phyloP scores from a whole-genome alignment of 2,113 vertebrate genomes.

The Gymnobelideus leadbeateri region DNA sequence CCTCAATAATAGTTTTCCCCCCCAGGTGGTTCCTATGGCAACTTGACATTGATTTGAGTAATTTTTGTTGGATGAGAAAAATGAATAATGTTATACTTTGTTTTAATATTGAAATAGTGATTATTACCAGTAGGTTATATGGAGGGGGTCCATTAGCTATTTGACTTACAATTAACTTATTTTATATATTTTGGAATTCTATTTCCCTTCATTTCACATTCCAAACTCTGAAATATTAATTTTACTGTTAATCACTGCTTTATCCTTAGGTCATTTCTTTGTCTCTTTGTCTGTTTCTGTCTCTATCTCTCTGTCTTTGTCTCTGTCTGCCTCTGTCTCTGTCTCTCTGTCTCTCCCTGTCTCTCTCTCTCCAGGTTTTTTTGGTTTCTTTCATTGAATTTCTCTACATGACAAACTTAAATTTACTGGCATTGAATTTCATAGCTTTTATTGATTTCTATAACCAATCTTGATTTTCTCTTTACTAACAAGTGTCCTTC shows the following conservation, averaged over 20 bases:
- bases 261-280: constrained; percentile 60
- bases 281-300: neutral
- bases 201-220: constrained; percentile 67
- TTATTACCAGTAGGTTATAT: constrained; percentile 36
- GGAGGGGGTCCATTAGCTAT: constrained; percentile 67
- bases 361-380: neutral
- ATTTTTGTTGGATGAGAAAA: neutral
- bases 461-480: constrained; percentile 69
- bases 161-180: constrained; percentile 77
- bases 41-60: constrained; percentile 38
- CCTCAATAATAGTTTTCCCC: constrained; percentile 7
- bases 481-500: constrained; percentile 66
- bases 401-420: constrained; percentile 51
- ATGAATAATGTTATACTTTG: constrained; percentile 52
- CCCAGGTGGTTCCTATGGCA: constrained; percentile 37
- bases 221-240: constrained; percentile 74
- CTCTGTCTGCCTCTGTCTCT: constrained; percentile 1
- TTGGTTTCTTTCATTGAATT: neutral
- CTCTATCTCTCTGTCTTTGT: constrained; percentile 41
- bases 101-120: constrained; percentile 52
- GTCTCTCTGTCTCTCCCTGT: constrained; percentile 32
- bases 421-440: constrained; percentile 44
- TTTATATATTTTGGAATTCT: constrained; percentile 70
- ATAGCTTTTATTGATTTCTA: constrained; percentile 56
- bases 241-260: constrained; percentile 74